Percentiles rank a stretch among this genome's conserved stretches.
phyloP scores from a whole-genome alignment of 2,888 invertebrate species.

The Platynereis dumerilii region DNA sequence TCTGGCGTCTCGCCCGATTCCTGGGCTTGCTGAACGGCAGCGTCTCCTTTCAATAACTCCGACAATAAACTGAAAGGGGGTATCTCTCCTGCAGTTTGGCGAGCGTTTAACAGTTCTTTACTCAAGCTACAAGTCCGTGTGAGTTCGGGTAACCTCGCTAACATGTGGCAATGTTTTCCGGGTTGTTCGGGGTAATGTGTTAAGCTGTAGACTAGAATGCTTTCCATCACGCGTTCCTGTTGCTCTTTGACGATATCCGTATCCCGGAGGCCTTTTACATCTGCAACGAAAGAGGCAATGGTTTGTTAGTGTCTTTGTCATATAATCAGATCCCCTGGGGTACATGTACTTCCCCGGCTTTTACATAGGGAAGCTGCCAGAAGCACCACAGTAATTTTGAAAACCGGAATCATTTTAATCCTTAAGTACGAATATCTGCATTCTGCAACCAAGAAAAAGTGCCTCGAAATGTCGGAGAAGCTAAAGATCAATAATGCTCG shows the following conservation, averaged over 20 bases:
- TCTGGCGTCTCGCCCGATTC: no score
- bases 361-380: background rate
- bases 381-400: background rate
- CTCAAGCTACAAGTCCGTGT: slow-evolving; percentile 94
- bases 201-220: slow-evolving; percentile 88
- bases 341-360: background rate
- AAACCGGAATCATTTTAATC: no score
- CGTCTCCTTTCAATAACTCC: slow-evolving; percentile 84
- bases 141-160: slow-evolving; percentile 91
- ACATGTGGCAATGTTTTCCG: slow-evolving; percentile 91
- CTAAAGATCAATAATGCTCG: no score
- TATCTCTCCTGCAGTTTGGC: slow-evolving; percentile 87
- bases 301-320: background rate
- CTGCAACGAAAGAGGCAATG: slow-evolving; percentile 66
- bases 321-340: background rate
- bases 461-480: no score
- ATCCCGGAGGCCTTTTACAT: slow-evolving; percentile 90
- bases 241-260: slow-evolving; percentile 92
- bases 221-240: slow-evolving; percentile 91
- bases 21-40: slow-evolving; percentile 23
- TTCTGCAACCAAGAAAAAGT: no score
- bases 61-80: slow-evolving; percentile 92
- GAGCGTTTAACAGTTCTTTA: slow-evolving; percentile 71
- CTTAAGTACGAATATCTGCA: no score
- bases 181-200: slow-evolving; percentile 91